Percentiles rank a stretch among this genome's conserved stretches.
Evolutionary conservation across 2,113 vertebrate species (phyloP).

Genomic region (Acinonyx jubatus): DNA sequence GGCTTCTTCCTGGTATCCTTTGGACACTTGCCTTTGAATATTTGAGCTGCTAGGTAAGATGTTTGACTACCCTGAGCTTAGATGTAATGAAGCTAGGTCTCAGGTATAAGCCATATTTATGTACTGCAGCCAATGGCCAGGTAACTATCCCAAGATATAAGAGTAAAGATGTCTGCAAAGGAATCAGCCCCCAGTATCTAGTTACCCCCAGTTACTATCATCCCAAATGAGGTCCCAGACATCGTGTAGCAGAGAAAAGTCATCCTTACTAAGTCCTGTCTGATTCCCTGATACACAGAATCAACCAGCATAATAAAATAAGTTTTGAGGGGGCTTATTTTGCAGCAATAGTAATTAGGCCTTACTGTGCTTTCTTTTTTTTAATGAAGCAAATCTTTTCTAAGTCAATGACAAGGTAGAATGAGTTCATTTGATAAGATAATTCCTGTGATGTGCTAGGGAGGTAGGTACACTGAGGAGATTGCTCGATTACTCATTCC

Average conservation of each 20-base stretch:
- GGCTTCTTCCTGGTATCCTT: not conserved
- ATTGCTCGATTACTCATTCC: not conserved
- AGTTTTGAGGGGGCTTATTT: not conserved
- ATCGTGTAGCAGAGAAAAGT: not conserved
- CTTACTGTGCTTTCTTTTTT: fast-evolving
- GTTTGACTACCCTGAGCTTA: not conserved
- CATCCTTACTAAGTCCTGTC: not conserved
- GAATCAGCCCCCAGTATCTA: not conserved
- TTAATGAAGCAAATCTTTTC: not conserved
- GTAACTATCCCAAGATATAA: fast-evolving
- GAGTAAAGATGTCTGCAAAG: not conserved
- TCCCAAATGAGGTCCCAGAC: not conserved
- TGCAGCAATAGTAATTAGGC: not conserved
- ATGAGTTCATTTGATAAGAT: not conserved
- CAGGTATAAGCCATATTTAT: not conserved
- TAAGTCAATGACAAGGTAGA: not conserved
- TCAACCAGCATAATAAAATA: not conserved
- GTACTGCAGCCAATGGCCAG: not conserved
- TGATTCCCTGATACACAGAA: not conserved
- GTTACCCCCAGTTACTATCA: not conserved
- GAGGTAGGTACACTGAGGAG: not conserved
- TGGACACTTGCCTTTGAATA: not conserved
- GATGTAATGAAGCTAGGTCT: not conserved
- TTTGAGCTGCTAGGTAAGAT: not conserved
- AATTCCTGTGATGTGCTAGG: not conserved